These are phyloP conservation scores for Biston stratarius DNA, from an alignment of 2,888 invertebrate genomes.

Conservation along the genomic window DNA sequence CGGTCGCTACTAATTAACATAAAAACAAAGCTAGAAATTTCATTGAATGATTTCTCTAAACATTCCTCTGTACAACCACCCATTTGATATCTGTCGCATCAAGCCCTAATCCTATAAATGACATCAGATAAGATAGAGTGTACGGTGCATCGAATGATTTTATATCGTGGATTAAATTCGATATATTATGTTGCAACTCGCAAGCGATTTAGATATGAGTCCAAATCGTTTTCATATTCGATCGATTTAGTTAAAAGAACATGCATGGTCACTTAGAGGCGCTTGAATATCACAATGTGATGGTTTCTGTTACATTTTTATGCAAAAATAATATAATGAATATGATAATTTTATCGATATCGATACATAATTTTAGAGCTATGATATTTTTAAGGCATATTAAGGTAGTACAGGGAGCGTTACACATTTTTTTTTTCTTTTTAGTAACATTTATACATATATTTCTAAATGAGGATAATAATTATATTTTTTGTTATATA, in stretches of 20 bases:
- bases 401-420: no score
- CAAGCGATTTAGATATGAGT: slow-evolving; percentile 55
- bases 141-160: slow-evolving; percentile 59
- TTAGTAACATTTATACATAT: no score
- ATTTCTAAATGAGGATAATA: no score
- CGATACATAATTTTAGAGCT: background rate
- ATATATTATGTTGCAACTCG: slow-evolving; percentile 56
- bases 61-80: slow-evolving; percentile 69
- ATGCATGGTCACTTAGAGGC: slow-evolving; percentile 38
- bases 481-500: no score
- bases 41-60: slow-evolving; percentile 80
- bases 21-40: slow-evolving; percentile 81
- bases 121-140: slow-evolving; percentile 79
- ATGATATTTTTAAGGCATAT: no score
- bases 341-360: background rate
- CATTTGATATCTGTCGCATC: slow-evolving; percentile 80
- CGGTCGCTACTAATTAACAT: slow-evolving; percentile 78
- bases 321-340: background rate
- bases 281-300: slow-evolving; percentile 5
- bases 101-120: slow-evolving; percentile 83
- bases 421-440: no score
- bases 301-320: background rate
- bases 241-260: slow-evolving; percentile 50
- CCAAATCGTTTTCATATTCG: slow-evolving; percentile 52
- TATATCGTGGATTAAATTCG: slow-evolving; percentile 59